These are phyloP conservation scores for Sceloporus undulatus DNA, from an alignment of 2,113 vertebrate genomes.

Conservation along the genomic window DNA sequence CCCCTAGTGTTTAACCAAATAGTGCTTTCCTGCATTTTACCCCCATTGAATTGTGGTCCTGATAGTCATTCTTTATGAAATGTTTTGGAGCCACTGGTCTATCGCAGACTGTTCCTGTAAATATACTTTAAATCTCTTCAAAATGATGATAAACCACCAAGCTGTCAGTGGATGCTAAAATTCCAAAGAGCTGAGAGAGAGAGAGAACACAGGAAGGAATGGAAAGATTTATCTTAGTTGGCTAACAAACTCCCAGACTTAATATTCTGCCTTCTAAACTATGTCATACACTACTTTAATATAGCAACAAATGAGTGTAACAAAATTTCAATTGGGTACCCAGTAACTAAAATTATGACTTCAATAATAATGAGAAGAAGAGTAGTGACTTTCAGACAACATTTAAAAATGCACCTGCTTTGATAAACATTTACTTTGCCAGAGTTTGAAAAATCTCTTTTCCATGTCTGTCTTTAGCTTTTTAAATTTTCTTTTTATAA, in stretches of 20 bases:
- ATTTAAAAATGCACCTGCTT: not conserved
- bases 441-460: not conserved
- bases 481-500: not conserved
- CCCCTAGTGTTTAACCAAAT: not conserved
- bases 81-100: not conserved
- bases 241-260: not conserved
- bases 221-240: slow-evolving; percentile 31
- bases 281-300: not conserved
- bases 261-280: not conserved
- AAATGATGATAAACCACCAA: not conserved
- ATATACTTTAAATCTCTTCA: slow-evolving; percentile 7
- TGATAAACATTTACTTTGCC: not conserved
- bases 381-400: not conserved
- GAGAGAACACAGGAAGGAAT: not conserved
- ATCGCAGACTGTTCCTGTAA: not conserved
- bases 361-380: not conserved
- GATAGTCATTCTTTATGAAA: not conserved
- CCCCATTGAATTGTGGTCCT: not conserved
- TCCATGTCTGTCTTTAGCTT: not conserved
- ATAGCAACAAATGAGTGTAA: slow-evolving; percentile 7
- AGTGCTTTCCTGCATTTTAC: slow-evolving; percentile 3
- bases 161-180: slow-evolving; percentile 1
- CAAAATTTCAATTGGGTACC: slow-evolving; percentile 9
- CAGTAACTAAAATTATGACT: slow-evolving; percentile 1
- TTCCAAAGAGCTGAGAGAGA: not conserved